phyloP scores from a whole-genome alignment of 2,888 invertebrate species.

The Megaustenia siamemsis region DNA sequence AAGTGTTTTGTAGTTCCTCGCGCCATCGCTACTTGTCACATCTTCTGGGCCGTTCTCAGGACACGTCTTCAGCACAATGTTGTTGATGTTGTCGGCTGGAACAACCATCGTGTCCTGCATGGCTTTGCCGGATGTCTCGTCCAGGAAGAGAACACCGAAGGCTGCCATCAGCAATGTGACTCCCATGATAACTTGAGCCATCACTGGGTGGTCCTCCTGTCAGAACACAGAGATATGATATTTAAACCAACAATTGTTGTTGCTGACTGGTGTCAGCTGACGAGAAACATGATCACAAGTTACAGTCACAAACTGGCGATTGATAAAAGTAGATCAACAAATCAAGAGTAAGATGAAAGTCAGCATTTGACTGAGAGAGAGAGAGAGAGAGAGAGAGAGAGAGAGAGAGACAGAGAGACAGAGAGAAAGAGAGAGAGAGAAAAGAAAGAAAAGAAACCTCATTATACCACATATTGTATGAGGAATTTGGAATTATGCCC shows the following conservation, averaged over 20 bases:
- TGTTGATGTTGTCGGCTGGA: not conserved
- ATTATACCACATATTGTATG: too few species aligned
- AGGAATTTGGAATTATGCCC: too few species aligned
- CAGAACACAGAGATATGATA: not conserved
- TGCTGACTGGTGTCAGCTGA: too few species aligned
- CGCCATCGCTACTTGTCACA: not conserved
- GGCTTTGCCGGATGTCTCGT: constrained; percentile 33
- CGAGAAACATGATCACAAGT: too few species aligned
- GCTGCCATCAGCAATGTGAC: not conserved
- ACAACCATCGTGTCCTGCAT: not conserved
- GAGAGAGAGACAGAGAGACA: not conserved
- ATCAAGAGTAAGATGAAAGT: not conserved
- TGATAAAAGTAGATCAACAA: too few species aligned
- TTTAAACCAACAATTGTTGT: not conserved
- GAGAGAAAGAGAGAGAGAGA: not conserved
- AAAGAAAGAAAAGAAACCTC: not conserved
- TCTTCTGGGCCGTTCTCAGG: too few species aligned
- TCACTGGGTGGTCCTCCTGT: constrained; percentile 32
- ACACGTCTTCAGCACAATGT: not conserved
- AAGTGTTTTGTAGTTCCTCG: not conserved
- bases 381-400: not conserved
- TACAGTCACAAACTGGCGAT: too few species aligned
- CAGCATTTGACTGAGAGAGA: not conserved
- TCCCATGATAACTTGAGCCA: not conserved
- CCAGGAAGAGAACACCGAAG: not conserved